Conservation (phyloP, 2,888 invertebrate genomes). For the Caenorhabditis sp. region DNA sequence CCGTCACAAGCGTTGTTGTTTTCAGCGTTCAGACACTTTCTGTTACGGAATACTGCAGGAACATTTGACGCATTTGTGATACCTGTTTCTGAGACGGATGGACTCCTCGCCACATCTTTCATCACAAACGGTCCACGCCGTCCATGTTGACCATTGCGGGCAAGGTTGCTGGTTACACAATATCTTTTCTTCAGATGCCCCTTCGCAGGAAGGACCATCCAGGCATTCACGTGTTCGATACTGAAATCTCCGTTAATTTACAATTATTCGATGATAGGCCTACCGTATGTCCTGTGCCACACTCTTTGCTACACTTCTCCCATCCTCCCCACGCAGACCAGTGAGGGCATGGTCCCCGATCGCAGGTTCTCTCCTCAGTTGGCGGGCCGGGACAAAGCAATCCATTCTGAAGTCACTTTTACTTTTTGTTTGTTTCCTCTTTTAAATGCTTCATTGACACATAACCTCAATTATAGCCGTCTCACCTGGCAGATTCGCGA, state of each 20-base stretch:
- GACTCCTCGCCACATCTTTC: conserved; percentile 65
- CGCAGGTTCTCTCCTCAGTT: conserved; percentile 65
- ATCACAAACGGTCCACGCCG: conserved; percentile 67
- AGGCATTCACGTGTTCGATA: conserved; percentile 64
- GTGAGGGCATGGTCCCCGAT: conserved; percentile 67
- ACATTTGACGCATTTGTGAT: background rate
- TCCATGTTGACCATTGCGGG: conserved; percentile 68
- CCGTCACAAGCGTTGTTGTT: conserved; percentile 63
- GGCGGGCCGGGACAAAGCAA: conserved; percentile 66
- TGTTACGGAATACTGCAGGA: conserved; percentile 14
- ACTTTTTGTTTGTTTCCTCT: conserved; percentile 26
- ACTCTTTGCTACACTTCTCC: conserved; percentile 62
- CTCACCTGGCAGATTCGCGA: conserved; percentile 63
- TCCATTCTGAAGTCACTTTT: conserved; percentile 62
- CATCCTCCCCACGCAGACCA: conserved; percentile 64
- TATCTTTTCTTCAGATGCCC: conserved; percentile 61
- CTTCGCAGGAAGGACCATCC: conserved; percentile 61
- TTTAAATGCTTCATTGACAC: conserved; percentile 45
- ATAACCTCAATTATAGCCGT: conserved; percentile 50
- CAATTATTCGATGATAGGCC: too few species aligned
- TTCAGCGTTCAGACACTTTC: conserved; percentile 61
- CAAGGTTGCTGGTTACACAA: conserved; percentile 68
- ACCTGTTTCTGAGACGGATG: conserved; percentile 66
- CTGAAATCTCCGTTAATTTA: too few species aligned
- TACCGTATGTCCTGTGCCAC: conserved; percentile 68